Conservation (phyloP, 2,888 invertebrate genomes). For the Euspilapteryx auroguttella region DNA sequence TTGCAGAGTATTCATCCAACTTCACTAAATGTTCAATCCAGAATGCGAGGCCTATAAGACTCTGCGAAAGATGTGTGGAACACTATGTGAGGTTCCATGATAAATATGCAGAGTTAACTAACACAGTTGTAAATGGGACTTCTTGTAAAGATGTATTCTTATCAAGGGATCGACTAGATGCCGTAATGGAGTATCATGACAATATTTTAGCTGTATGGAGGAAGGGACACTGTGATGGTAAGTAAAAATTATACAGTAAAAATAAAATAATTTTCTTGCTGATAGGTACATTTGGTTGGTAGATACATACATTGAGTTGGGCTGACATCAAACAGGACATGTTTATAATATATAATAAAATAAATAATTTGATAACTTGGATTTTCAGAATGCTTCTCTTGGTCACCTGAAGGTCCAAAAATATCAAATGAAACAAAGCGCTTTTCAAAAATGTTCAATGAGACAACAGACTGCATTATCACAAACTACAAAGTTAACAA, state of each 20-base stretch:
- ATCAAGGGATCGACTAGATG: slow-evolving; percentile 65
- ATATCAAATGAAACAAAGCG: slow-evolving; percentile 47
- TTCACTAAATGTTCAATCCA: slow-evolving; percentile 64
- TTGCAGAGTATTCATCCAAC: slow-evolving; percentile 57
- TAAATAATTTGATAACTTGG: no score
- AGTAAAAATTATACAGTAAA: slow-evolving; percentile 11
- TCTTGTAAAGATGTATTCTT: slow-evolving; percentile 61
- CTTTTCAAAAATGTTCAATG: slow-evolving; percentile 45
- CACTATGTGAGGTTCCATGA: slow-evolving; percentile 48
- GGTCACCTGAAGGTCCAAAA: slow-evolving; percentile 32
- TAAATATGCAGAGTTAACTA: slow-evolving; percentile 52
- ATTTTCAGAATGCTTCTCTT: slow-evolving; percentile 63
- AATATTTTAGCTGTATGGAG: slow-evolving; percentile 61
- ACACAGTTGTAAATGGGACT: slow-evolving; percentile 42
- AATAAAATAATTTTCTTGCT: no score
- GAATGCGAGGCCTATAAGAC: slow-evolving; percentile 61
- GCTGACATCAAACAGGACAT: no score
- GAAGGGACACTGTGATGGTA: slow-evolving; percentile 66
- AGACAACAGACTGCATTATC: slow-evolving; percentile 40
- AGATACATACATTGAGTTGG: no score
- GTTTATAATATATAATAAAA: no score
- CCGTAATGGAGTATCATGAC: slow-evolving; percentile 57
- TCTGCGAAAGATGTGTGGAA: slow-evolving; percentile 63
- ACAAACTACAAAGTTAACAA: slow-evolving; percentile 22
- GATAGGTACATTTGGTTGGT: no score